Evolutionary conservation across 1,140 invertebrate genomes (phyloP).

Genomic region (Ooceraea biroi): DNA sequence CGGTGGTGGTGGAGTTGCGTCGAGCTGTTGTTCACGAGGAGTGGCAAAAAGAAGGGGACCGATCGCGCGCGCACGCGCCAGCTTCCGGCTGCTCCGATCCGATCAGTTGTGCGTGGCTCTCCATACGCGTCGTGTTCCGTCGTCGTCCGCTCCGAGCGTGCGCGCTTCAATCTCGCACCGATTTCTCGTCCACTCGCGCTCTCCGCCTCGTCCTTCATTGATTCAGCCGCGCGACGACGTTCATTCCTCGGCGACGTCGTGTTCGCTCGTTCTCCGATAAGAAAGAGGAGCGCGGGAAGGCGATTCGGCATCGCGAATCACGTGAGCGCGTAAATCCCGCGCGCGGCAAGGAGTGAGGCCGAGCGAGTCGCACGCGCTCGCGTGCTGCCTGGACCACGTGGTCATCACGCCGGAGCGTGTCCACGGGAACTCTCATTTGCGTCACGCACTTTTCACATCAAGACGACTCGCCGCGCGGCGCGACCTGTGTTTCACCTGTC

Average conservation of each 20-base stretch:
- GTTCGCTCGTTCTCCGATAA: background rate
- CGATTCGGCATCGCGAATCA: background rate
- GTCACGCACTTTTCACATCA: background rate
- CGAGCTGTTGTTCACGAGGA: constrained; percentile 1
- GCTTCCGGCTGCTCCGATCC: constrained; percentile 64
- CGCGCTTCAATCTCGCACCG: background rate
- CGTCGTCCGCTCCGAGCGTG: constrained; percentile 10
- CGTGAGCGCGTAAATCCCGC: background rate
- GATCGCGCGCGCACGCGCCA: constrained; percentile 67
- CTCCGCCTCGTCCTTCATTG: background rate
- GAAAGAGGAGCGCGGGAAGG: background rate
- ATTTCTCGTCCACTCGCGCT: background rate
- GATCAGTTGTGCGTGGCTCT: constrained; percentile 77
- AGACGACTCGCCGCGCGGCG: background rate
- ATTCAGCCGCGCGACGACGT: background rate
- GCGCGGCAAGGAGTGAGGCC: background rate
- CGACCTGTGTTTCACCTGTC: no score
- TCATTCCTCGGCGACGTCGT: background rate
- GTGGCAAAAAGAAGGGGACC: constrained; percentile 37
- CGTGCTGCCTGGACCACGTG: constrained; percentile 22
- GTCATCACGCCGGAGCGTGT: background rate
- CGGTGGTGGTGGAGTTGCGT: background rate
- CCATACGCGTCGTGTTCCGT: constrained; percentile 67
- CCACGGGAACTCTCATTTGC: background rate
- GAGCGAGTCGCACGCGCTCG: background rate